A percentile compares a stretch with the other conserved stretches of the same genome.
These are phyloP conservation scores for Cydia fagiglandana DNA, from an alignment of 1,140 invertebrate genomes.

Conservation along the genomic window DNA sequence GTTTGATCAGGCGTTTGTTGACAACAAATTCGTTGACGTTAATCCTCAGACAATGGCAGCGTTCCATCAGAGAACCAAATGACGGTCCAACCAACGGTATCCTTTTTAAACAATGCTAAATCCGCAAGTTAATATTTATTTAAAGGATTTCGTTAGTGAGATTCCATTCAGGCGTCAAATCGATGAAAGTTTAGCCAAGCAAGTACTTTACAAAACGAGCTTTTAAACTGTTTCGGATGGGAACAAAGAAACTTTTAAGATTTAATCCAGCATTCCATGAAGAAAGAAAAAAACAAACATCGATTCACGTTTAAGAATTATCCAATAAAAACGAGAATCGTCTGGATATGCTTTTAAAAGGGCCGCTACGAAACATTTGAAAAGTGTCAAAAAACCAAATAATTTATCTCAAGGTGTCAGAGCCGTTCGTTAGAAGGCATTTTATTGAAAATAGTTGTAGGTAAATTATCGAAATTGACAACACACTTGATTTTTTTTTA, in stretches of 20 bases:
- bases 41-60: constrained; percentile 74
- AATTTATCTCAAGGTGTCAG: constrained; percentile 44
- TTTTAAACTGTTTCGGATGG: constrained; percentile 19
- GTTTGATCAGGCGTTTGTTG: constrained; percentile 75
- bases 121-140: constrained; percentile 66
- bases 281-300: constrained; percentile 1
- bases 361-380: constrained; percentile 17
- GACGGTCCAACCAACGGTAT: constrained; percentile 56
- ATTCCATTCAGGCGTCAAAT: constrained; percentile 40
- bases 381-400: constrained; percentile 43
- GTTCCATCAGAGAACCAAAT: constrained; percentile 63
- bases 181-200: constrained; percentile 27
- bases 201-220: constrained; percentile 24
- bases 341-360: constrained; percentile 25
- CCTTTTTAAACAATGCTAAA: constrained; percentile 54
- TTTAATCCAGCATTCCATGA: constrained; percentile 21
- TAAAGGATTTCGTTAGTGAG: constrained; percentile 61
- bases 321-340: constrained; percentile 30
- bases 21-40: constrained; percentile 77
- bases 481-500: too few relatives aligned
- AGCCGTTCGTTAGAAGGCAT: constrained; percentile 44
- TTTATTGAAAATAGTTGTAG: constrained; percentile 33
- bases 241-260: constrained; percentile 21
- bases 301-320: constrained; percentile 29
- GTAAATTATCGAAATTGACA: constrained; percentile 42